Percentiles rank a stretch among this genome's conserved stretches.
phyloP scores from a whole-genome alignment of 2,797 vertebrate species.

The Discoglossus pictus region DNA sequence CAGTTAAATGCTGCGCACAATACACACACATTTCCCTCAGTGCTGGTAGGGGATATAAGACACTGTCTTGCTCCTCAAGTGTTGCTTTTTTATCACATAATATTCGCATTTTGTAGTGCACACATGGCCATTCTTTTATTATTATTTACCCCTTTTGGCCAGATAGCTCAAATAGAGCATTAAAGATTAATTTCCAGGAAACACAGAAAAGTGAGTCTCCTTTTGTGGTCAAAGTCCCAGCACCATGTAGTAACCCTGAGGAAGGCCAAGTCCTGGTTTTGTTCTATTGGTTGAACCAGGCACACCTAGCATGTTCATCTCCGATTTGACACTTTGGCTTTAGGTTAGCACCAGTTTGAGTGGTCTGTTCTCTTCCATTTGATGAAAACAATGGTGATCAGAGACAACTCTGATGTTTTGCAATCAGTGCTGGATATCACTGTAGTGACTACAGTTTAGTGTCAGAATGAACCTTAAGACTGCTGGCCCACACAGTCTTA shows the following conservation, averaged over 20 bases:
- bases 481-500: conserved; percentile 6
- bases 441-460: neutral
- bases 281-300: conserved; percentile 5
- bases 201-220: neutral
- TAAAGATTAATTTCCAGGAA: conserved; percentile 3
- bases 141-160: conserved; percentile 11
- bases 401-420: no score
- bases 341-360: conserved; percentile 23
- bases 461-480: conserved; percentile 4
- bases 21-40: conserved; percentile 24
- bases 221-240: conserved; percentile 5
- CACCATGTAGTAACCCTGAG: conserved; percentile 36
- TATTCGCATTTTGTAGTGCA: conserved; percentile 12
- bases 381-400: no score
- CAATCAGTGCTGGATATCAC: no score
- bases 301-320: conserved; percentile 23
- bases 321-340: conserved; percentile 44
- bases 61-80: conserved; percentile 1
- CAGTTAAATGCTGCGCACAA: neutral
- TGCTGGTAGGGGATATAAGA: conserved; percentile 7
- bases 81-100: neutral
- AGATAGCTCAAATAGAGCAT: conserved; percentile 4
- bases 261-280: conserved; percentile 29
- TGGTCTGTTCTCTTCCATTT: conserved; percentile 3
- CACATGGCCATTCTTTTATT: conserved; percentile 19